phyloP scores from a whole-genome alignment of 2,113 vertebrate species.

The Geococcyx californianus region DNA sequence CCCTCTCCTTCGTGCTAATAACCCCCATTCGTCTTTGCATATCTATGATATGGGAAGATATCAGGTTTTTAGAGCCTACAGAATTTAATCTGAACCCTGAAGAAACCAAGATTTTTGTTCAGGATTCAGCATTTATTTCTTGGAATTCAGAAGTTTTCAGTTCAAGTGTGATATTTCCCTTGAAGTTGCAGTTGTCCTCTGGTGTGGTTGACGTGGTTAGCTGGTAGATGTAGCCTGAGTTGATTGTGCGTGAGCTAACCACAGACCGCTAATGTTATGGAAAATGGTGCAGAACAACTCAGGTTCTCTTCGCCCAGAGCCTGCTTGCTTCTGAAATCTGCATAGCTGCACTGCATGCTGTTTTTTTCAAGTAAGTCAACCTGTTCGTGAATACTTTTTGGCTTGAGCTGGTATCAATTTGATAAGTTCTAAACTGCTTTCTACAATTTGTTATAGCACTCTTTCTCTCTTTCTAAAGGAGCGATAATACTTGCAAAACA shows the following conservation, averaged over 20 bases:
- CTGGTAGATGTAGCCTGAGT: background rate
- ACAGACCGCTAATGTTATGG: background rate
- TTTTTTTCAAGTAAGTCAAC: background rate
- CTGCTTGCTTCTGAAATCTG: background rate
- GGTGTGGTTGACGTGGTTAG: background rate
- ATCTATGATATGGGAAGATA: background rate
- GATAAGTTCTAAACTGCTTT: background rate
- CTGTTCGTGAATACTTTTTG: background rate
- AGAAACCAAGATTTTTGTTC: background rate
- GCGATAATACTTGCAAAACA: constrained; percentile 1
- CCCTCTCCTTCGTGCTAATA: constrained; percentile 10
- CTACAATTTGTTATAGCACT: background rate
- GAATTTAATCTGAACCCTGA: background rate
- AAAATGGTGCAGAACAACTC: background rate
- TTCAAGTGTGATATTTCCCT: background rate
- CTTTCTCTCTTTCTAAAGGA: background rate
- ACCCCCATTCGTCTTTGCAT: background rate
- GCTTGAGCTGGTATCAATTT: background rate
- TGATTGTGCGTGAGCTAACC: background rate
- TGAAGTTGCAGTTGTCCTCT: background rate
- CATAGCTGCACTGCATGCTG: rapidly evolving
- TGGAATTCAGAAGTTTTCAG: background rate
- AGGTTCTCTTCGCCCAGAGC: background rate
- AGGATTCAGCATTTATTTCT: background rate
- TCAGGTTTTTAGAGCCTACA: background rate